Evolutionary conservation across 1,140 invertebrate genomes (phyloP).

Genomic region (Diabrotica undecimpunctata): DNA sequence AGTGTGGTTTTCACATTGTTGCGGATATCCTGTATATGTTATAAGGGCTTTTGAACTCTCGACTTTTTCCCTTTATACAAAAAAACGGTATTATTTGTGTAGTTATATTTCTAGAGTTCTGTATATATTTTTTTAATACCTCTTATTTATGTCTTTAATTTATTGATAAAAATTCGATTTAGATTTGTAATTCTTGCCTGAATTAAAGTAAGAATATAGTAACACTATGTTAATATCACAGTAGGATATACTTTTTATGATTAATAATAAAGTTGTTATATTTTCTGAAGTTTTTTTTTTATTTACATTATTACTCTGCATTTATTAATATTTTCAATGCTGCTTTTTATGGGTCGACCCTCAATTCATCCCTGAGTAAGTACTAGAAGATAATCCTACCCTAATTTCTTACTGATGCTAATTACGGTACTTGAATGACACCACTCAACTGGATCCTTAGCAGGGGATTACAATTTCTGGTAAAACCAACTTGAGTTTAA

Average conservation of each 20-base stretch:
- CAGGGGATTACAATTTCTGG: no score
- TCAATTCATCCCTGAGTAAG: no score
- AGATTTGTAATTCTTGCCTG: conserved; percentile 36
- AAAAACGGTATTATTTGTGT: conserved; percentile 18
- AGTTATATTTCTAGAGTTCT: conserved; percentile 19
- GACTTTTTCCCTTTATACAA: conserved; percentile 18
- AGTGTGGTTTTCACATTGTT: background rate
- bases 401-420: no score
- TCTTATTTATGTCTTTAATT: conserved; percentile 26
- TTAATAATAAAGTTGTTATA: conserved; percentile 33
- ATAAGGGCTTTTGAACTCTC: conserved; percentile 3
- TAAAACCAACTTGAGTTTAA: no score
- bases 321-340: no score
- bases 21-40: background rate
- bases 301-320: background rate
- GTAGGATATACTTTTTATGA: conserved; percentile 35
- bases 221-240: conserved; percentile 32
- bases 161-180: conserved; percentile 18
- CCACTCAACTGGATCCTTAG: no score
- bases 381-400: no score
- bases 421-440: no score
- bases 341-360: no score
- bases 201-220: conserved; percentile 32
- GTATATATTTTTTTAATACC: conserved; percentile 22
- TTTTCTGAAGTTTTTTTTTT: conserved; percentile 20